Conservation (phyloP, 2,888 invertebrate species). For the Rhamnusium bicolor region DNA sequence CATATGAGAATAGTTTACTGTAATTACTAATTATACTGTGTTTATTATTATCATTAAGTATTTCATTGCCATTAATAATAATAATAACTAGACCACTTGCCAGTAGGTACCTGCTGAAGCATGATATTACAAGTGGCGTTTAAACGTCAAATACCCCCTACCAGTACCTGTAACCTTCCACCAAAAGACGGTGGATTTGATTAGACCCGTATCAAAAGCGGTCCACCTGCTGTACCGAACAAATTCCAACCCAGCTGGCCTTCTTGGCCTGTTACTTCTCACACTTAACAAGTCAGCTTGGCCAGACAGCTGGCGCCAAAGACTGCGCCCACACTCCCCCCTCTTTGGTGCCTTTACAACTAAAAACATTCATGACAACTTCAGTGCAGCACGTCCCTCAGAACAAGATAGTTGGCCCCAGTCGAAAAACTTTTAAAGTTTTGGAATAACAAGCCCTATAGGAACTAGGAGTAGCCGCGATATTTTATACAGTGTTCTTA, state of each 20-base stretch:
- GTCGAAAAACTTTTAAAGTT: background rate
- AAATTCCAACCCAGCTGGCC: slow-evolving; percentile 71
- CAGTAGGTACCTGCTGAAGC: slow-evolving; percentile 46
- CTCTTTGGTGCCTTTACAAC: slow-evolving; percentile 61
- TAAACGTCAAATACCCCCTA: slow-evolving; percentile 49
- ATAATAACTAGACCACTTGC: slow-evolving; percentile 40
- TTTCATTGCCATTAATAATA: background rate
- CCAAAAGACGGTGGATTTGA: slow-evolving; percentile 39
- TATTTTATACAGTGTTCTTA: background rate
- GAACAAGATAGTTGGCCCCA: background rate
- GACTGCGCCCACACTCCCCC: slow-evolving; percentile 74
- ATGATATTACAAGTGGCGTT: slow-evolving; percentile 50
- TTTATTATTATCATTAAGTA: background rate
- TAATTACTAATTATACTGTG: background rate
- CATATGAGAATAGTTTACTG: too few species aligned
- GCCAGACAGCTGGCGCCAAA: slow-evolving; percentile 72
- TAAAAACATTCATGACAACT: slow-evolving; percentile 63
- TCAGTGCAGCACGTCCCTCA: slow-evolving; percentile 31
- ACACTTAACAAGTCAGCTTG: slow-evolving; percentile 66
- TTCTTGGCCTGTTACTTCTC: slow-evolving; percentile 70
- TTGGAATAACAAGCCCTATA: background rate
- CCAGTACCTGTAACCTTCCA: slow-evolving; percentile 48
- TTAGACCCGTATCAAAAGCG: slow-evolving; percentile 29
- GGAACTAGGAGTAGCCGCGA: background rate
- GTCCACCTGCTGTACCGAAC: slow-evolving; percentile 49